A percentile compares a stretch with the other conserved stretches of the same genome.
phyloP scores from a whole-genome alignment of 2,113 vertebrate species.

The Tinamus guttatus region DNA sequence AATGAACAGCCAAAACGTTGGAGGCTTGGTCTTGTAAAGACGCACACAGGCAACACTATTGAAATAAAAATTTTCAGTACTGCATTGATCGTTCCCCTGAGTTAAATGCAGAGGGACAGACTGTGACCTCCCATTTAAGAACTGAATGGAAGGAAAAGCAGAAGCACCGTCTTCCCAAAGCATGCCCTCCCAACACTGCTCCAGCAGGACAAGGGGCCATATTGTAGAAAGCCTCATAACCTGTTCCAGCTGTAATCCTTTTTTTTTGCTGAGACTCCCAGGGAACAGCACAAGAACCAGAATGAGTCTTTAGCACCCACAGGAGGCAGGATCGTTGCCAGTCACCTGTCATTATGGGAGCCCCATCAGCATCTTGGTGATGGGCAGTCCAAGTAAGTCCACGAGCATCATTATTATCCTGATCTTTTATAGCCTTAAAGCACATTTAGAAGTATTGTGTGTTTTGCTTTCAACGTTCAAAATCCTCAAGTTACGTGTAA shows the following conservation, averaged over 20 bases:
- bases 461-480: neutral
- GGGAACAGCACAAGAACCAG: neutral
- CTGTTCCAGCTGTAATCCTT: neutral
- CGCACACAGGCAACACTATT: neutral
- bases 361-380: neutral
- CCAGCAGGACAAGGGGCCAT: neutral
- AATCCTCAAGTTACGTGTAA: neutral
- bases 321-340: neutral
- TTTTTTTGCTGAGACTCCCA: neutral
- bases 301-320: neutral
- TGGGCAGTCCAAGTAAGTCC: neutral
- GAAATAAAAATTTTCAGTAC: neutral
- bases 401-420: neutral
- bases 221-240: neutral
- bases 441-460: neutral
- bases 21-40: neutral
- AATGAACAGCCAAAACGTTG: neutral
- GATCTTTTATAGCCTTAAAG: neutral
- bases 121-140: neutral
- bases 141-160: neutral
- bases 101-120: neutral
- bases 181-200: neutral
- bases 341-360: neutral
- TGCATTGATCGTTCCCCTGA: neutral
- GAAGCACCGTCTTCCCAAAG: neutral